Conservation (phyloP, 2,797 vertebrate genomes). For the Ptychobarbus kaznakovi region DNA sequence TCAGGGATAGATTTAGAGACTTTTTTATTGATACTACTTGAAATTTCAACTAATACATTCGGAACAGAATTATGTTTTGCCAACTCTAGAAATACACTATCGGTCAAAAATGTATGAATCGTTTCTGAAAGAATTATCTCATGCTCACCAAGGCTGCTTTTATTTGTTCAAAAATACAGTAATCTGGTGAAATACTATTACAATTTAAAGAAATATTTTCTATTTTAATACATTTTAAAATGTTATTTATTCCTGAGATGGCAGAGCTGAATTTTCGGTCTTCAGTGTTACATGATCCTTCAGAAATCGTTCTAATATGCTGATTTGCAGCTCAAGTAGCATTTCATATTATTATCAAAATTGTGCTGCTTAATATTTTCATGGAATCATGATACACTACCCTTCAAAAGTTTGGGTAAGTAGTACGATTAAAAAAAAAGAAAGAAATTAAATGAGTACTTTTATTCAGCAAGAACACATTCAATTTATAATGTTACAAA, state of each 20-base stretch:
- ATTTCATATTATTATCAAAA: not conserved
- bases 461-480: not conserved
- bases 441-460: not conserved
- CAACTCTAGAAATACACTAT: conserved; percentile 3
- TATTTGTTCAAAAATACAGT: not conserved
- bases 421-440: not conserved
- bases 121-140: not conserved
- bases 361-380: not conserved
- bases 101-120: not conserved
- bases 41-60: not conserved
- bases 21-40: not conserved
- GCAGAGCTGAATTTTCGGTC: not conserved
- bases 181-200: not conserved
- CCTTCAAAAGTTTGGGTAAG: not conserved
- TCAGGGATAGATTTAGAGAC: conserved; percentile 49
- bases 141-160: not conserved
- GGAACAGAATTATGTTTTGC: not conserved
- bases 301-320: not conserved
- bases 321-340: not conserved
- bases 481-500: not conserved
- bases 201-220: not conserved
- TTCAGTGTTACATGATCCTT: not conserved
- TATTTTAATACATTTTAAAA: not conserved
- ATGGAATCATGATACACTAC: not conserved
- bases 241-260: not conserved